phyloP scores from a whole-genome alignment of 2,113 vertebrate species.

The Myiopsitta monachus region DNA sequence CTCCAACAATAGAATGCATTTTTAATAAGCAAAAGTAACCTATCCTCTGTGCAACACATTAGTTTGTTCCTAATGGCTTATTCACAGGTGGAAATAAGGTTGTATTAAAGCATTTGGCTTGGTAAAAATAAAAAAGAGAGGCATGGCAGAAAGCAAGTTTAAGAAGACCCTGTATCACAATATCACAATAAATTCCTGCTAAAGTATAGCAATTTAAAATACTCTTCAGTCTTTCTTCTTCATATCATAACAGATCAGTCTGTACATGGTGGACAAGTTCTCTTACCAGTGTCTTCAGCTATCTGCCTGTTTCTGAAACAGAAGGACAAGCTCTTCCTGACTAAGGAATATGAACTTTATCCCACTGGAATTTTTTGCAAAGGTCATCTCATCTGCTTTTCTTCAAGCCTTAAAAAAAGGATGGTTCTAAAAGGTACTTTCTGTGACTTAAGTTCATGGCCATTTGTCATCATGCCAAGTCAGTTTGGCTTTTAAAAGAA shows the following conservation, averaged over 20 bases:
- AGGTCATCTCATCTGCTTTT: constrained; percentile 10
- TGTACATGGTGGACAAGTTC: not conserved
- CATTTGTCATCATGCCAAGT: not conserved
- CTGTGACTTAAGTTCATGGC: constrained; percentile 4
- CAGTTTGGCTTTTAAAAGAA: constrained; percentile 7
- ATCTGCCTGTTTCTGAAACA: not conserved
- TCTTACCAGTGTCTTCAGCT: not conserved
- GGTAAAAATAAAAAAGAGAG: not conserved
- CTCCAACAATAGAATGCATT: not conserved
- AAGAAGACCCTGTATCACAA: not conserved
- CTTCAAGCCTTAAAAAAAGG: not conserved
- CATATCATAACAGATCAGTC: not conserved
- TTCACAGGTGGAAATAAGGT: not conserved
- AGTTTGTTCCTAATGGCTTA: not conserved
- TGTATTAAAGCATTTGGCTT: not conserved
- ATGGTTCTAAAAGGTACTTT: constrained; percentile 29
- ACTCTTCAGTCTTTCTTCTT: not conserved
- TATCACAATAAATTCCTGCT: not conserved
- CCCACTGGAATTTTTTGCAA: constrained; percentile 16
- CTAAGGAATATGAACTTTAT: not conserved
- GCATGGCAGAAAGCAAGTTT: not conserved
- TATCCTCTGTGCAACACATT: not conserved
- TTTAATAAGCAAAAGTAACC: not conserved
- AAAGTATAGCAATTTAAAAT: not conserved
- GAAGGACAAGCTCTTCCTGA: not conserved